Conservation (phyloP, 2,888 invertebrate species). For the Epiblema foenella region DNA sequence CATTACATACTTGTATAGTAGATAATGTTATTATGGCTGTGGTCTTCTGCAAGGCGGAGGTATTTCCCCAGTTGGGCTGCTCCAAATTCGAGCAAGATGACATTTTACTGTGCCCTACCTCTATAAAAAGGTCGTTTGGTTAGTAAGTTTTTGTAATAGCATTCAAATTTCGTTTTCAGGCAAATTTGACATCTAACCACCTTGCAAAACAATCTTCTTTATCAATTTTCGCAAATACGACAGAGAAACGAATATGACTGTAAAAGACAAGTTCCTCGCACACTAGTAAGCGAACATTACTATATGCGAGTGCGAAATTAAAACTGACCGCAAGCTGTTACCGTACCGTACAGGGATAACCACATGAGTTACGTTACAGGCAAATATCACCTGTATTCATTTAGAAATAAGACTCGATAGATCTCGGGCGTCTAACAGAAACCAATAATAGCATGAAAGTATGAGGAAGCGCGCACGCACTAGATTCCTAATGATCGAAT, state of each 20-base stretch:
- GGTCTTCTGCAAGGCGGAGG: too few species aligned
- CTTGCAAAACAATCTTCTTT: background rate
- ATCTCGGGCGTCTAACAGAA: slow-evolving; percentile 48
- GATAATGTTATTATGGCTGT: too few species aligned
- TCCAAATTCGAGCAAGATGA: too few species aligned
- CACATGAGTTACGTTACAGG: background rate
- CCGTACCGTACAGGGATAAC: slow-evolving; percentile 12
- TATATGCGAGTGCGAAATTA: slow-evolving; percentile 20
- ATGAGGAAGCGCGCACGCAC: slow-evolving; percentile 62
- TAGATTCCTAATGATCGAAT: slow-evolving; percentile 39
- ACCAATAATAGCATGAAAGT: slow-evolving; percentile 60
- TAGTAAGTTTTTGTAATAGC: too few species aligned
- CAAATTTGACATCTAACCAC: background rate
- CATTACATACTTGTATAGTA: too few species aligned
- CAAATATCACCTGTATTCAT: background rate
- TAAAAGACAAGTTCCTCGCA: background rate
- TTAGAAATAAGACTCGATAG: background rate
- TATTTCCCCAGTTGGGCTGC: too few species aligned
- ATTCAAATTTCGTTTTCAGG: background rate
- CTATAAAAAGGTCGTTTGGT: too few species aligned
- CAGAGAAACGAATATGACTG: background rate
- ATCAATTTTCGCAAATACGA: background rate
- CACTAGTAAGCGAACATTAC: background rate
- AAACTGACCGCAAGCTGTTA: slow-evolving; percentile 14
- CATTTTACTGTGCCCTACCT: too few species aligned